Base-by-base conservation (phyloP, 64 coral and sea anemone genomes). In the Montipora cactus region DNA sequence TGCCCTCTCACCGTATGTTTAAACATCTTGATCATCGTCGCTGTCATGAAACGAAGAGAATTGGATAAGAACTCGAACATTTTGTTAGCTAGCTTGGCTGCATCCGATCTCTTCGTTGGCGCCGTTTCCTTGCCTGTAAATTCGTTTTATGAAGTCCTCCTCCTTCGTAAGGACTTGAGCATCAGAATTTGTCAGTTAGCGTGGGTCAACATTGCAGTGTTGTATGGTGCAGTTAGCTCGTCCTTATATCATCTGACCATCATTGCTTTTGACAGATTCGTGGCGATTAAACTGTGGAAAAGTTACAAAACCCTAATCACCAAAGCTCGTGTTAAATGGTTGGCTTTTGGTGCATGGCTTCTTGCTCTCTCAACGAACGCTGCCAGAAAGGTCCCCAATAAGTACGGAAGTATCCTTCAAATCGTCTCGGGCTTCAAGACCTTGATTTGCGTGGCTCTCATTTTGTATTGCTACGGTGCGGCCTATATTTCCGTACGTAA, bases 231-330 rank as follows among this genome's bases (percentile, higher is more conserved):
- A 21, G 66, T 50, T 47, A 71, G 64, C 50, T 70, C 62, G 44
- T 86, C 82, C 20, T 71, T 86, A 3, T 86, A 86, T 50, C 82
- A 86, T 72, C 15, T 86, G 82, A 72, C 66, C 46, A 2, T 71
- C 0, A 72, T 86, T 9, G 82, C 82, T 13, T 72, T 46, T 66
- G 82, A 86, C 5, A 47, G 82, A 7, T 86, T 71, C 66, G 64
- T 86, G 13, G 82, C 82, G 46, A 50, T 72, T 70, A 50, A 47
- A 86, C 49, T 70, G 44, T 86, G 82, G 82, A 86, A 18, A 12
- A 49, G 1, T 4, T 86, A 86, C 45, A 71, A 86, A 72, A n/a
- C 7, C 44, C 19, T 71, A 12, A 44, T 86, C 82, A 86, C 82
- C 25, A 86, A 3, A 48, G n/a, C 18, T 16, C 82, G 82, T 7